phyloP scores from a whole-genome alignment of 1,140 invertebrate species.

The Brachionus rubens region DNA sequence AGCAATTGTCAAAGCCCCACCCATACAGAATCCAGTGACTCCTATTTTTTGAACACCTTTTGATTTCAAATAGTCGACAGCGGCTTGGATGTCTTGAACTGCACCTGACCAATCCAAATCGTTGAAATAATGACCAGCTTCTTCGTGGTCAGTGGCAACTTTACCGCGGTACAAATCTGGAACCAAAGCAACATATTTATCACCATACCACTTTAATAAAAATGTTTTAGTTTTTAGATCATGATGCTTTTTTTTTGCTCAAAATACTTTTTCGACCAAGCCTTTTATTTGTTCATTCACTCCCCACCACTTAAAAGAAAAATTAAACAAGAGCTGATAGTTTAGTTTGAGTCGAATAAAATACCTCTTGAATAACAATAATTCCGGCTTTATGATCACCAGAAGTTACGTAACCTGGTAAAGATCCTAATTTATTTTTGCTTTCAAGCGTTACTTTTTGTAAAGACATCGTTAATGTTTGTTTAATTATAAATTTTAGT shows the following conservation, averaged over 20 bases:
- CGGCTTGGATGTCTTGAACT: slow-evolving; percentile 53
- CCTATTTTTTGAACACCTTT: slow-evolving; percentile 52
- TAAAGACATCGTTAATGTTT: neutral
- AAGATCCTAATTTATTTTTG: slow-evolving; percentile 10
- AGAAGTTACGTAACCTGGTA: slow-evolving; percentile 4
- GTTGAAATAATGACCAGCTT: slow-evolving; percentile 54
- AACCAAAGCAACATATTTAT: slow-evolving; percentile 51
- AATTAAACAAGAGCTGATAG: neutral
- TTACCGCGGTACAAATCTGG: slow-evolving; percentile 57
- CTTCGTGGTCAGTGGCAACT: slow-evolving; percentile 52
- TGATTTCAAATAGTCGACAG: slow-evolving; percentile 50
- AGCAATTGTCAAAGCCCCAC: slow-evolving; percentile 53
- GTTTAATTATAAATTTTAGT: neutral
- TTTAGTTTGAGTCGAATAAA: neutral
- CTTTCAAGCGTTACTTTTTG: slow-evolving; percentile 21
- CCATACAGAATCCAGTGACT: slow-evolving; percentile 56
- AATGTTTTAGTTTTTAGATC: no score
- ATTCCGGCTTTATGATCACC: slow-evolving; percentile 11
- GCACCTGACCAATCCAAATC: slow-evolving; percentile 56
- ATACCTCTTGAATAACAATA: slow-evolving; percentile 33
- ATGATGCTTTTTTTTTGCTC: no score
- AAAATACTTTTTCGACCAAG: slow-evolving; percentile 51
- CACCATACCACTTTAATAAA: slow-evolving; percentile 41
- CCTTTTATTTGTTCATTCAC: slow-evolving; percentile 55
- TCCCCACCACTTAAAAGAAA: slow-evolving; percentile 55